A percentile compares a stretch with the other conserved stretches of the same genome.
phyloP scores from a whole-genome alignment of 2,888 invertebrate species.

The Macroteleia sp. region DNA sequence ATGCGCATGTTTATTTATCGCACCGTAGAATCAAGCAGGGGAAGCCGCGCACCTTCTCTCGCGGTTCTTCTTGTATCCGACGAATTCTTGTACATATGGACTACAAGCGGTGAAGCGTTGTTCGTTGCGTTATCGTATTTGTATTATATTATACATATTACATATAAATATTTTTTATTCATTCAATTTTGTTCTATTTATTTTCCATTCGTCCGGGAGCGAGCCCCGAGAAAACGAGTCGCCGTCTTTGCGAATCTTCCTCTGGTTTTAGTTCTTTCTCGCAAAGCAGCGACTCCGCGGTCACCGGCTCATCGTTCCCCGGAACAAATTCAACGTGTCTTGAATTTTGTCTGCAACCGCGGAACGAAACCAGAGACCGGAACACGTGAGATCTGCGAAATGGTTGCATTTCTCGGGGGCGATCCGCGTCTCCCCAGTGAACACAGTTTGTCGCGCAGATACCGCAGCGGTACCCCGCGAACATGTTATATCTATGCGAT shows the following conservation, averaged over 20 bases:
- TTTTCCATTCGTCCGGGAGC: slow-evolving; percentile 42
- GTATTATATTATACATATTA: slow-evolving; percentile 65
- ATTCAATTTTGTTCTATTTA: slow-evolving; percentile 48
- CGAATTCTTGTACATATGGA: slow-evolving; percentile 65
- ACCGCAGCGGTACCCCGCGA: too few species aligned
- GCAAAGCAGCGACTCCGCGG: slow-evolving; percentile 18
- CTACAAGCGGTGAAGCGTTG: slow-evolving; percentile 52
- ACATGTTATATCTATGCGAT: too few species aligned
- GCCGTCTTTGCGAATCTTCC: slow-evolving; percentile 55
- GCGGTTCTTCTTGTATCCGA: slow-evolving; percentile 45
- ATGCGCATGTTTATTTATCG: slow-evolving; percentile 56
- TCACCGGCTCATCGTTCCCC: too few species aligned
- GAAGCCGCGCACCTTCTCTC: slow-evolving; percentile 26
- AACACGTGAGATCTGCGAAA: too few species aligned
- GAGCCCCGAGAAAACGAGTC: slow-evolving; percentile 1
- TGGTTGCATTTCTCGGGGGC: too few species aligned
- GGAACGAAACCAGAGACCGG: too few species aligned
- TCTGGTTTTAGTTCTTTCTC: slow-evolving; percentile 45
- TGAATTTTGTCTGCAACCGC: too few species aligned
- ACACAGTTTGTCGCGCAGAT: too few species aligned
- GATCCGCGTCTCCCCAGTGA: too few species aligned
- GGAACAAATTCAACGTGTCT: too few species aligned
- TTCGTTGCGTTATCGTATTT: slow-evolving; percentile 63
- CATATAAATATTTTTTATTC: slow-evolving; percentile 64
- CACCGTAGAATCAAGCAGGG: slow-evolving; percentile 39